Evolutionary conservation across 2,113 vertebrate genomes (phyloP).

Genomic region (Nettapus auritus): DNA sequence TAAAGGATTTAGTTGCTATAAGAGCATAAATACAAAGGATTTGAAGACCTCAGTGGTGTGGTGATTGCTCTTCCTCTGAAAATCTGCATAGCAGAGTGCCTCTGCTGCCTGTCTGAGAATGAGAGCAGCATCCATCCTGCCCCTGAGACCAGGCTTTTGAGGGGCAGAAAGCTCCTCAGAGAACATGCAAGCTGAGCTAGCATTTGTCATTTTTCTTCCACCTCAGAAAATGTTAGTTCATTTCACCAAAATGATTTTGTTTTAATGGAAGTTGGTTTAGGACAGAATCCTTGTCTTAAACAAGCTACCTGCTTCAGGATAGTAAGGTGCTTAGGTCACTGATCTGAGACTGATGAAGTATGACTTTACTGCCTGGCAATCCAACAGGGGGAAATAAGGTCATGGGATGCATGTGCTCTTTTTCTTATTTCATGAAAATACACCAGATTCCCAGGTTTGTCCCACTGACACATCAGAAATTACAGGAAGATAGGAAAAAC

Average conservation of each 20-base stretch:
- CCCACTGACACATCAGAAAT: neutral
- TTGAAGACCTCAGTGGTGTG: neutral
- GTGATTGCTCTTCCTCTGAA: neutral
- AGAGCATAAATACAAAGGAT: neutral
- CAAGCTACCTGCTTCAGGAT: neutral
- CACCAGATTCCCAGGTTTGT: neutral
- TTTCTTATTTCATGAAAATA: neutral
- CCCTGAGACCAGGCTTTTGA: constrained; percentile 31
- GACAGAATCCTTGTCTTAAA: too few species aligned
- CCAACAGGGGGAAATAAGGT: neutral
- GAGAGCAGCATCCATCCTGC: neutral
- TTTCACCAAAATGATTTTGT: neutral
- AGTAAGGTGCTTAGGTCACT: neutral
- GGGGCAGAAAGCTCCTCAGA: neutral
- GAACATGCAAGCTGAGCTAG: neutral
- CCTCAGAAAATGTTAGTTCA: neutral
- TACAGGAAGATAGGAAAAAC: neutral
- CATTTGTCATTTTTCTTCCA: neutral
- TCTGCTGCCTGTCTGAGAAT: neutral
- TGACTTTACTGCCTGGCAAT: neutral
- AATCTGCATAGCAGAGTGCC: neutral
- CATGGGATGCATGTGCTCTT: neutral
- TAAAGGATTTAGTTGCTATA: constrained; percentile 24
- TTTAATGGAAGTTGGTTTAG: neutral
- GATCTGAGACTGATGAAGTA: neutral